Evolutionary conservation across 2,888 invertebrate genomes (phyloP).

Genomic region (Netelia fuscicornis): DNA sequence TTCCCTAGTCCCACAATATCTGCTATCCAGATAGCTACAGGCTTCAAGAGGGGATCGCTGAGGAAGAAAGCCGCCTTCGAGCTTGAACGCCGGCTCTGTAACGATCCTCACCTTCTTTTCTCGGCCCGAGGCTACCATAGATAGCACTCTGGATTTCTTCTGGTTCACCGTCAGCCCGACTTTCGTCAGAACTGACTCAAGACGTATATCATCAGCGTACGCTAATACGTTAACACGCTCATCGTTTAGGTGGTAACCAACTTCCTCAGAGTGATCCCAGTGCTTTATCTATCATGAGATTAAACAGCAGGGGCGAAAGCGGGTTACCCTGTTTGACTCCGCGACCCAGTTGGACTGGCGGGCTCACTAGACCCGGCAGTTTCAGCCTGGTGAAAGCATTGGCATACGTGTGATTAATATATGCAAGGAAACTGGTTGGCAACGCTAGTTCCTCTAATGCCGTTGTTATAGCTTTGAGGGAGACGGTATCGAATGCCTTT

Average conservation of each 20-base stretch:
- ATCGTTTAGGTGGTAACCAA: background rate
- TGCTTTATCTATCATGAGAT: background rate
- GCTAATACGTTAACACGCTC: background rate
- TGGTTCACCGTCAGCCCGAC: background rate
- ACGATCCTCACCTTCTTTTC: background rate
- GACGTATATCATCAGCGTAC: conserved; percentile 7
- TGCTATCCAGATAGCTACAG: background rate
- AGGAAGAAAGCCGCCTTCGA: background rate
- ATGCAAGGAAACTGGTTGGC: background rate
- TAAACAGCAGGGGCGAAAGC: conserved; percentile 3
- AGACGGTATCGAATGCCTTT: background rate
- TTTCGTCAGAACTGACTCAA: background rate
- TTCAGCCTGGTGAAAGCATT: background rate
- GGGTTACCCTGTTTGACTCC: conserved; percentile 13
- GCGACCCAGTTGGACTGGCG: background rate
- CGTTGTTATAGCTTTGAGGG: background rate
- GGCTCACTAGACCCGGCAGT: background rate
- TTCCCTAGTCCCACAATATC: background rate
- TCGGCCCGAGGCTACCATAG: background rate
- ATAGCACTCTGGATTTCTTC: background rate
- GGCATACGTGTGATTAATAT: background rate
- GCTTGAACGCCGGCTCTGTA: background rate
- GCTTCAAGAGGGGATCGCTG: background rate
- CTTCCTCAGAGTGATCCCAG: too few relatives aligned
- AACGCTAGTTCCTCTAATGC: background rate